Evolutionary conservation across 2,113 vertebrate genomes (phyloP), one percentile per base, ranked within the genome.

Genomic region (Chaetops frenatus): DNA sequence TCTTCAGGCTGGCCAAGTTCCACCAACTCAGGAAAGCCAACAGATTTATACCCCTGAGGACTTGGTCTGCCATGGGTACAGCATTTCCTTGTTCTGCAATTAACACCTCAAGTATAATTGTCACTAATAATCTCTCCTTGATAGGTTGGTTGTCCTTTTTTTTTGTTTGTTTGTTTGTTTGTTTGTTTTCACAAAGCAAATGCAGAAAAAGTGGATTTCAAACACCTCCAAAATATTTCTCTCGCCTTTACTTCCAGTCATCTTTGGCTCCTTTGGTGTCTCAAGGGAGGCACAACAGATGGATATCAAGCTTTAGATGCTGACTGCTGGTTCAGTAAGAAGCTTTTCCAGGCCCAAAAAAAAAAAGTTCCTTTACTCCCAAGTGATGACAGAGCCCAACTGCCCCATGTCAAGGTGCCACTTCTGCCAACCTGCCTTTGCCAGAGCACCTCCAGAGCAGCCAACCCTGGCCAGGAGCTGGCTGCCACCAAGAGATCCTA

Each of bases 41-140:
- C 40, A 88, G 72, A 90, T 84, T 90, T 60, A 86, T 78, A 95
- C 44, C 92, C 93, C 79, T 0, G 11, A 88, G 93, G 90, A 92
- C 88, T 95, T 3, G 0, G 47, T 36, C 80, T 96, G 78, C 71
- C 81, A 90, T 64, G 96, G 95, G 95, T 97, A 97, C 96, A 96
- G 97, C 97, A 97, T 98, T 98, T 98, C 97, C 98, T 97, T 96
- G 96, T 94, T 97, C 97, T 96, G 96, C 97, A 97, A 97, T 93
- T 96, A 97, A 97, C 97, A 97, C 97, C 96, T 97, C 97, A 96
- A 98, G 97, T 96, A 84, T 88, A 96, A 93, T 91, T 94, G 92
- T 96, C 96, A 96, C 81, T 92, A 97, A 97, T 94, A 91, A 91
- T 51, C 57, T 76, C 66, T 84, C 94, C 95, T 87, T 96, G 96